These are phyloP conservation scores for Nephila pilipes DNA, from an alignment of 1,140 invertebrate genomes.

Conservation along the genomic window DNA sequence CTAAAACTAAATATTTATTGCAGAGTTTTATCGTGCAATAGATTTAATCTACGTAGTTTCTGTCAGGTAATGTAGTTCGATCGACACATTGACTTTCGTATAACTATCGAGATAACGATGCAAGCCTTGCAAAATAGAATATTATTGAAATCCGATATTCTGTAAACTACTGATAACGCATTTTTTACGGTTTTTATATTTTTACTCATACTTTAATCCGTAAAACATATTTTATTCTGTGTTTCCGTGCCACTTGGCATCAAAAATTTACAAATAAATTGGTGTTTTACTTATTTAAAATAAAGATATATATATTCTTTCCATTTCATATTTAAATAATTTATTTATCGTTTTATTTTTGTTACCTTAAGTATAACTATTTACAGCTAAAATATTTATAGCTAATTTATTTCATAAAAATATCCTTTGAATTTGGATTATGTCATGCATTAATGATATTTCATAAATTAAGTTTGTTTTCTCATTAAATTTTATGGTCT, in stretches of 20 bases:
- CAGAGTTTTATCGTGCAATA: not conserved
- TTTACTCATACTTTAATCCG: not conserved
- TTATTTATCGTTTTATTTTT: too few species aligned
- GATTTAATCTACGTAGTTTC: not conserved
- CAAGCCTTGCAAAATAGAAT: not conserved
- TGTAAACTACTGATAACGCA: constrained; percentile 28
- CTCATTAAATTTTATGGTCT: too few species aligned
- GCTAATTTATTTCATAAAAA: too few species aligned
- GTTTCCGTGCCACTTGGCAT: not conserved
- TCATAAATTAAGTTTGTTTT: too few species aligned
- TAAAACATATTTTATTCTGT: not conserved
- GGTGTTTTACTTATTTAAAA: not conserved
- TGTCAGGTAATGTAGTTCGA: not conserved
- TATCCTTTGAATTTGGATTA: too few species aligned
- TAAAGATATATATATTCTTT: too few species aligned
- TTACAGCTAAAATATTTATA: too few species aligned
- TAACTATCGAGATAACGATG: constrained; percentile 20
- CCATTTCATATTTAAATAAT: too few species aligned
- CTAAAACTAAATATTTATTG: not conserved
- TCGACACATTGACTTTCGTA: not conserved
- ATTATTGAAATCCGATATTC: constrained; percentile 28
- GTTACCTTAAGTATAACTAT: too few species aligned
- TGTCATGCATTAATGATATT: too few species aligned
- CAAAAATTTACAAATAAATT: not conserved
- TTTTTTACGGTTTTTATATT: not conserved